Evolutionary conservation across 2,888 invertebrate species (phyloP).

Genomic region (Zhuqinia jingwanae): DNA sequence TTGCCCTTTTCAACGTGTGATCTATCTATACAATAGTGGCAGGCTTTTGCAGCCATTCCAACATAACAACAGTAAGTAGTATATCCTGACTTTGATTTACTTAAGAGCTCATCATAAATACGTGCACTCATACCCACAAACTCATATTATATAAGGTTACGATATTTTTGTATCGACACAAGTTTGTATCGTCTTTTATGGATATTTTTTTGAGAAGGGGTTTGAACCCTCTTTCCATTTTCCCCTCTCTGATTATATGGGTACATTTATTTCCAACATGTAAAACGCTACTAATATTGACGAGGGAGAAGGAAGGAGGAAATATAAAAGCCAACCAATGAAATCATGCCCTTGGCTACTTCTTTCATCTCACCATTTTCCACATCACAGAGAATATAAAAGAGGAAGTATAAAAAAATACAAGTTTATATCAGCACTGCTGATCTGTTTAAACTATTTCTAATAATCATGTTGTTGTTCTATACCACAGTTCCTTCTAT

Average conservation of each 20-base stretch:
- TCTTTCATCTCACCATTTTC: slow-evolving; percentile 38
- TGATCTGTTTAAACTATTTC: neutral
- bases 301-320: neutral
- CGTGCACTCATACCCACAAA: too few relatives aligned
- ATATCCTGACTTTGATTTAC: slow-evolving; percentile 10
- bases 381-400: slow-evolving; percentile 28
- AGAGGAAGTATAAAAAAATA: neutral
- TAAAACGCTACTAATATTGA: neutral
- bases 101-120: too few relatives aligned
- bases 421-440: neutral
- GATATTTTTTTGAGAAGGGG: slow-evolving; percentile 3
- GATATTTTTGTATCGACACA: neutral
- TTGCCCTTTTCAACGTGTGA: slow-evolving; percentile 20
- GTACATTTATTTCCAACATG: slow-evolving; percentile 9
- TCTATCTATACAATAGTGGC: neutral
- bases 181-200: slow-evolving; percentile 30
- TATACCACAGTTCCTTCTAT: too few relatives aligned
- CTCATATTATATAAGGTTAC: neutral
- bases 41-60: slow-evolving; percentile 45
- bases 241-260: neutral
- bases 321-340: slow-evolving; percentile 42
- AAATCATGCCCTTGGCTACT: slow-evolving; percentile 44
- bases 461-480: neutral
- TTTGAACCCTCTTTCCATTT: slow-evolving; percentile 8
- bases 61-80: slow-evolving; percentile 50